Conservation (phyloP, 2,888 invertebrate genomes). For the Lasioglossum morio region DNA sequence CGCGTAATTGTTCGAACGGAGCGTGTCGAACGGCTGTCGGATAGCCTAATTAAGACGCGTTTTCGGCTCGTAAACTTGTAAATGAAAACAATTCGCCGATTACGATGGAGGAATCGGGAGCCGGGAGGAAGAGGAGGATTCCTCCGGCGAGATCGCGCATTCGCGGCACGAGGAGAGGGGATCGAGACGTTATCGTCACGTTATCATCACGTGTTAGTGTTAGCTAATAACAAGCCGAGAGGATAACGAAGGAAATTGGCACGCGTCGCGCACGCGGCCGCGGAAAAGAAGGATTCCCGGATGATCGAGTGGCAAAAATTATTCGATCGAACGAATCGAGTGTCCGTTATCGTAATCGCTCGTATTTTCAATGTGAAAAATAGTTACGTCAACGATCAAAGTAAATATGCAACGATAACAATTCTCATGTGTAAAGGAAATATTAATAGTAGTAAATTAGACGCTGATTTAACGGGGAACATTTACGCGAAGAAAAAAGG, state of each 20-base stretch:
- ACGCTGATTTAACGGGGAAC: no score
- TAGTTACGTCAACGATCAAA: neutral
- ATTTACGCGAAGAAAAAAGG: neutral
- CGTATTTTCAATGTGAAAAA: neutral
- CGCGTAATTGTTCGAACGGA: slow-evolving; percentile 9
- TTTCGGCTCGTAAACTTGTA: slow-evolving; percentile 21
- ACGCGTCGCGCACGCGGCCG: slow-evolving; percentile 68
- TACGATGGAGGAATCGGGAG: neutral
- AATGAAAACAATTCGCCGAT: slow-evolving; percentile 25
- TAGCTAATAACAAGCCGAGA: slow-evolving; percentile 52
- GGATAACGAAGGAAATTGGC: slow-evolving; percentile 64
- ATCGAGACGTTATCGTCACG: slow-evolving; percentile 66
- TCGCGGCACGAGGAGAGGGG: neutral
- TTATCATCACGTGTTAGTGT: slow-evolving; percentile 62
- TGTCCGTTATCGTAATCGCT: neutral
- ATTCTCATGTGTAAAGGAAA: neutral
- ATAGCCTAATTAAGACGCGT: slow-evolving; percentile 10
- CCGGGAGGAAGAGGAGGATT: neutral
- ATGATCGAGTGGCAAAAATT: neutral
- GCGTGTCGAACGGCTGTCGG: neutral
- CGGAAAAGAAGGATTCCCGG: slow-evolving; percentile 4
- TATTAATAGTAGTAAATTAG: no score
- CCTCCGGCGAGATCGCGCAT: slow-evolving; percentile 32
- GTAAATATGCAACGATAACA: neutral
- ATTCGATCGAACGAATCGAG: neutral